Percentiles rank a stretch among this genome's conserved stretches.
These are phyloP conservation scores for Amazona guildingii DNA, from an alignment of 2,113 vertebrate species.

Conservation along the genomic window DNA sequence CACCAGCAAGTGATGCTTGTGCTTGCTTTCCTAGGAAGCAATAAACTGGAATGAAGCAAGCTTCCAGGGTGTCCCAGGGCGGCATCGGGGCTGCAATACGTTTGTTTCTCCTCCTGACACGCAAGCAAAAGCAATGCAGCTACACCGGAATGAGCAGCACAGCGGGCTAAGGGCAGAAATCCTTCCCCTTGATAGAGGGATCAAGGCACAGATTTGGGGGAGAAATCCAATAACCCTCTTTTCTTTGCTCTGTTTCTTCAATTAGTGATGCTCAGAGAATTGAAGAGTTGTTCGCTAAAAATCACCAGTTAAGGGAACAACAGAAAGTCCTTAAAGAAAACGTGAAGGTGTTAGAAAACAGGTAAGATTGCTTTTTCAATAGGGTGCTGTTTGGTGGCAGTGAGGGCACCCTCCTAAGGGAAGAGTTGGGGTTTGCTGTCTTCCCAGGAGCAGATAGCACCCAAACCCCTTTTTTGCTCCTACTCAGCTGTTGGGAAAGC, in stretches of 20 bases:
- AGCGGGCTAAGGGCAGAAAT: neutral
- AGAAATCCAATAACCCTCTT: neutral
- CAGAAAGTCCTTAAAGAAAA: conserved; percentile 91
- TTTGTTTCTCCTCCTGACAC: neutral
- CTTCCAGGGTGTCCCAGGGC: neutral
- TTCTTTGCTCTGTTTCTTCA: neutral
- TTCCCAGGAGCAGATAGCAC: neutral
- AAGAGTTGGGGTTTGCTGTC: neutral
- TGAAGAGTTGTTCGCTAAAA: conserved; percentile 91
- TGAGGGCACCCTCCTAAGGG: accelerated
- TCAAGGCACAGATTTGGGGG: neutral
- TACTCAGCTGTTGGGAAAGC: neutral
- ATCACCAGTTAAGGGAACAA: conserved; percentile 92
- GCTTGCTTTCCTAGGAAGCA: neutral
- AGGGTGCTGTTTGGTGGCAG: neutral
- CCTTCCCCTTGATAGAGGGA: neutral
- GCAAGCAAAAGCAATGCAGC: neutral
- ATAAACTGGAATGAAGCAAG: neutral
- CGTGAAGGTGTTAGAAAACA: conserved; percentile 91
- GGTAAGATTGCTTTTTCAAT: conserved; percentile 66
- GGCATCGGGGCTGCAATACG: neutral
- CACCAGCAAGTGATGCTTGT: neutral
- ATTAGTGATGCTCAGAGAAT: conserved; percentile 88
- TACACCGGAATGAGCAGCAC: too few relatives aligned
- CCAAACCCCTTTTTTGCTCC: neutral